phyloP scores from a whole-genome alignment of 2,797 vertebrate genomes.

The Sebastes kiyomatsui region DNA sequence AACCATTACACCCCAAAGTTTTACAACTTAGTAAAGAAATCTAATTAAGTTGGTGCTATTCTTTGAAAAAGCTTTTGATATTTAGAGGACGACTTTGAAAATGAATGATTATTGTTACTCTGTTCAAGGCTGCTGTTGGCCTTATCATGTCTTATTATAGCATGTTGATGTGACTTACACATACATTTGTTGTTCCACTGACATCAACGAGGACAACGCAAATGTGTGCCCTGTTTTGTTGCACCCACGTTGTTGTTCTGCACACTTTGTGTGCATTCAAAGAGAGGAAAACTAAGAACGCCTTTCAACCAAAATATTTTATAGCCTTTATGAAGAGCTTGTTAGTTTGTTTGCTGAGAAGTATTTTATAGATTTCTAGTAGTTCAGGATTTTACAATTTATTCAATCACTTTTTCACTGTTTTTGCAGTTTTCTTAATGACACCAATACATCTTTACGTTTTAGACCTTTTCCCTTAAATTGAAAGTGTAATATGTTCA shows the following conservation, averaged over 20 bases:
- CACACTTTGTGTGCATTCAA: constrained; percentile 62
- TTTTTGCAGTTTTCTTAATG: constrained; percentile 25
- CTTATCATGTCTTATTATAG: constrained; percentile 40
- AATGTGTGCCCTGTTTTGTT: constrained; percentile 30
- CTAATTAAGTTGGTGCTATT: constrained; percentile 75
- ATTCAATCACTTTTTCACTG: constrained; percentile 43
- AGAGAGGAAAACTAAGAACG: constrained; percentile 15
- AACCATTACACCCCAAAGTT: constrained; percentile 55
- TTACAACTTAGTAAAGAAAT: constrained; percentile 30
- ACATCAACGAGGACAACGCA: not conserved
- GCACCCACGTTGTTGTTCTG: constrained; percentile 32
- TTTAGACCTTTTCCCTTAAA: constrained; percentile 43
- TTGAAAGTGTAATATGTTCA: constrained; percentile 62
- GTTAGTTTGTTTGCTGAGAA: constrained; percentile 53
- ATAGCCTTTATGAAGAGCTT: constrained; percentile 48
- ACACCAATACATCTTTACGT: constrained; percentile 38
- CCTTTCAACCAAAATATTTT: constrained; percentile 72
- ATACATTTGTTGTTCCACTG: constrained; percentile 6
- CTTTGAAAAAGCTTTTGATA: constrained; percentile 46
- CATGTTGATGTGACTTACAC: constrained; percentile 44
- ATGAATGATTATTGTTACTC: constrained; percentile 36
- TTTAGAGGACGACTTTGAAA: constrained; percentile 28
- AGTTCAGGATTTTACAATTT: constrained; percentile 57
- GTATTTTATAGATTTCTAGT: constrained; percentile 70
- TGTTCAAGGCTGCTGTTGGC: constrained; percentile 42